phyloP scores from a whole-genome alignment of 2,888 invertebrate species.

The Plemyria rubiginata region DNA sequence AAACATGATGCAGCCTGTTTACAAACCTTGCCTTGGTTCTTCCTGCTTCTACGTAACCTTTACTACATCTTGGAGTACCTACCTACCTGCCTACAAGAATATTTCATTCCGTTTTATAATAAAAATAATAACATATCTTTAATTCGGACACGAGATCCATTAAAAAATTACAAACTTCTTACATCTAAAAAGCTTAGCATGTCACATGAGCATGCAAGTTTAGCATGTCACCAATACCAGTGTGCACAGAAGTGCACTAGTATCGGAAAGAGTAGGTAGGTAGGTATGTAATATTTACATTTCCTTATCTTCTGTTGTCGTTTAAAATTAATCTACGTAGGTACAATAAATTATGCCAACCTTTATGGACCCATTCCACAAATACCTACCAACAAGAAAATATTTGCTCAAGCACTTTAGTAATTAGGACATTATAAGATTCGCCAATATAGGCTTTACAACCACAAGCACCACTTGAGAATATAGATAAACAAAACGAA shows the following conservation, averaged over 20 bases:
- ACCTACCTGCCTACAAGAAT: too few species aligned
- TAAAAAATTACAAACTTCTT: too few species aligned
- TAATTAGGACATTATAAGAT: constrained; percentile 24
- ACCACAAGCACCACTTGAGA: constrained; percentile 21
- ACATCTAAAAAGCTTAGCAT: too few species aligned
- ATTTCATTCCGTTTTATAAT: not conserved
- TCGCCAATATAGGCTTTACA: constrained; percentile 26
- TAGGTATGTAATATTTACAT: too few species aligned
- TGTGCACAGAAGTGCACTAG: too few species aligned
- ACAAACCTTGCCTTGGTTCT: constrained; percentile 19
- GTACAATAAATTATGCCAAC: not conserved
- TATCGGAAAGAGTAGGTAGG: too few species aligned
- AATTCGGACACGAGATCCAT: too few species aligned
- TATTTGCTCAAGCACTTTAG: constrained; percentile 22
- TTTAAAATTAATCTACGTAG: not conserved
- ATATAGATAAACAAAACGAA: constrained; percentile 11
- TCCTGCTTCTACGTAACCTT: constrained; percentile 21
- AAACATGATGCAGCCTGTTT: constrained; percentile 26
- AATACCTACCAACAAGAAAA: constrained; percentile 15
- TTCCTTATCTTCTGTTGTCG: not conserved
- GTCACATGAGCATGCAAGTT: too few species aligned
- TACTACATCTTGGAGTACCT: constrained; percentile 1
- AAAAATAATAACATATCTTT: too few species aligned
- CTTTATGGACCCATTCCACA: constrained; percentile 9
- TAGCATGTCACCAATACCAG: too few species aligned